These are phyloP conservation scores for Heloderma charlesbogerti DNA, from an alignment of 2,113 vertebrate genomes.

Conservation along the genomic window DNA sequence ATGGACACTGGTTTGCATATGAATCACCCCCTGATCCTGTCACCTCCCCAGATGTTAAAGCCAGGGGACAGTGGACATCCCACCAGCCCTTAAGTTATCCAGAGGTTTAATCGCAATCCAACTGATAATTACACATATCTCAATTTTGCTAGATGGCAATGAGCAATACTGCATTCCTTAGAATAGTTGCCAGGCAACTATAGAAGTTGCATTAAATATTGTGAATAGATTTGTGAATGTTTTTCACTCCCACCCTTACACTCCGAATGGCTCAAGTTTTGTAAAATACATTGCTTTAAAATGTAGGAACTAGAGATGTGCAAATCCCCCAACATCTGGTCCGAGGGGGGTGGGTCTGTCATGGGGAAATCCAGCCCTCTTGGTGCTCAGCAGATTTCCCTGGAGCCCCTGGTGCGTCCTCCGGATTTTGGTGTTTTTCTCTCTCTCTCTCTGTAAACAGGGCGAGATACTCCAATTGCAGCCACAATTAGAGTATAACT, in stretches of 20 bases:
- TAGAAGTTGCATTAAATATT: constrained; percentile 19
- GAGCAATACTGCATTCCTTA: constrained; percentile 7
- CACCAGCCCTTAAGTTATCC: background rate
- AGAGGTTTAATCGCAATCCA: background rate
- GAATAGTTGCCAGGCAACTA: constrained; percentile 51
- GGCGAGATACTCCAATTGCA: too few species aligned
- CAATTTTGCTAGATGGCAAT: background rate
- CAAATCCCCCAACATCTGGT: too few species aligned
- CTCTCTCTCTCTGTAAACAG: too few species aligned
- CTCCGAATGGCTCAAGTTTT: constrained; percentile 15
- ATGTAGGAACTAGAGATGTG: too few species aligned
- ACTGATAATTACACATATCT: background rate
- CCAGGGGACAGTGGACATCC: background rate
- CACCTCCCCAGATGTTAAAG: background rate
- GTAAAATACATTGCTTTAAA: constrained; percentile 17
- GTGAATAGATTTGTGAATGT: background rate
- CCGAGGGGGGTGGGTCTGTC: too few species aligned
- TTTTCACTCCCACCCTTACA: constrained; percentile 31
- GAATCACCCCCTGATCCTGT: background rate
- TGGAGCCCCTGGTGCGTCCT: too few species aligned
- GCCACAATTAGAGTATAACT: too few species aligned
- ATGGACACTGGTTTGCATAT: background rate
- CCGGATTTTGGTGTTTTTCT: too few species aligned
- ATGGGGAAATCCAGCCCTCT: too few species aligned
- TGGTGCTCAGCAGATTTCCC: too few species aligned